Evolutionary conservation across 2,113 vertebrate species (phyloP).

Genomic region (Trematomus loennbergii): DNA sequence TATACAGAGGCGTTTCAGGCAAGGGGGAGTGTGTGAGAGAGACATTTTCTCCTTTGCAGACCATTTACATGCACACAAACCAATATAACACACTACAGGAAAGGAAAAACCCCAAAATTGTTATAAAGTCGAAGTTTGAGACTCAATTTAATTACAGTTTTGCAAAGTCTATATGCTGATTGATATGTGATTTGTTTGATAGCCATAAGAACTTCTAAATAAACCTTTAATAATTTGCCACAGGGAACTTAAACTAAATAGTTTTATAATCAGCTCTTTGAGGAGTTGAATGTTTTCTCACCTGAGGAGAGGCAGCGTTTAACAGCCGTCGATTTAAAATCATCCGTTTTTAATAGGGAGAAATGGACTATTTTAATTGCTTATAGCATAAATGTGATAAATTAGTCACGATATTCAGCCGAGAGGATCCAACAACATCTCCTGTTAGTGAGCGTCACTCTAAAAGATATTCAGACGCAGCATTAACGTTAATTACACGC

Average conservation of each 20-base stretch:
- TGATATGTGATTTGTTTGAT: not conserved
- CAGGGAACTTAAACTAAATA: not conserved
- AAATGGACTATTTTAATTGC: slow-evolving; percentile 28
- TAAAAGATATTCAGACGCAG: not conserved
- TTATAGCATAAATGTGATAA: slow-evolving; percentile 15
- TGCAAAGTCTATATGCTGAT: not conserved
- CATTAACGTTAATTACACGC: slow-evolving; percentile 15
- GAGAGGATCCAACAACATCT: not conserved
- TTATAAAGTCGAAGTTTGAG: too few relatives aligned
- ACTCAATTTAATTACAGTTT: not conserved
- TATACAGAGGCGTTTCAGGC: too few relatives aligned
- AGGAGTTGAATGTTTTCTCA: slow-evolving; percentile 21
- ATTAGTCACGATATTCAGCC: slow-evolving; percentile 18
- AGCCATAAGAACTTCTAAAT: not conserved
- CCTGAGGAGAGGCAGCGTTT: slow-evolving; percentile 13
- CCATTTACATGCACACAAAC: too few relatives aligned
- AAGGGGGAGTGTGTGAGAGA: too few relatives aligned
- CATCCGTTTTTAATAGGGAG: slow-evolving; percentile 2
- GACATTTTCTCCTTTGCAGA: too few relatives aligned
- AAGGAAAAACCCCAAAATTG: too few relatives aligned
- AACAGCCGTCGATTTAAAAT: slow-evolving; percentile 1
- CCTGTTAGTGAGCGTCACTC: slow-evolving; percentile 35
- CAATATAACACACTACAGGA: too few relatives aligned
- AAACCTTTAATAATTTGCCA: not conserved
- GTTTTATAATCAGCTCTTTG: slow-evolving; percentile 20